Conservation (phyloP, 2,888 invertebrate genomes). For the Antitype chi region DNA sequence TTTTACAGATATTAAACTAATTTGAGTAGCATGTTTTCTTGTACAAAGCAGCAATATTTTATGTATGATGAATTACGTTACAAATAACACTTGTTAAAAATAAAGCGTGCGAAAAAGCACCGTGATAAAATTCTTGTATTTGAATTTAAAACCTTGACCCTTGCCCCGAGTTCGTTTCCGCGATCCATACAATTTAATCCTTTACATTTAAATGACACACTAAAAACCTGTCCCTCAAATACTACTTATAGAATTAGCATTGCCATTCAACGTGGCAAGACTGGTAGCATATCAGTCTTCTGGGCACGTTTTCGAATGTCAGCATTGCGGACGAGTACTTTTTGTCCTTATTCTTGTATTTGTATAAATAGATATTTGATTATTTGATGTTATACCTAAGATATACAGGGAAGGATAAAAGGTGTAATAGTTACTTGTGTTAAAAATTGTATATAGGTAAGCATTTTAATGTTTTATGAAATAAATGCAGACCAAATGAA, state of each 20-base stretch:
- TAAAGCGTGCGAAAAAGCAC: conserved; percentile 29
- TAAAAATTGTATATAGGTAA: background rate
- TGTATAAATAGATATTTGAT: background rate
- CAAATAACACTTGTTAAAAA: conserved; percentile 6
- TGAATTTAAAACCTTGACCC: conserved; percentile 39
- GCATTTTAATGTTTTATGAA: background rate
- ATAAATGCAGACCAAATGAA: background rate
- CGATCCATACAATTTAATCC: conserved; percentile 4
- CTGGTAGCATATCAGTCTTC: background rate
- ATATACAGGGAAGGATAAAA: too few species aligned
- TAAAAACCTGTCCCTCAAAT: conserved; percentile 7
- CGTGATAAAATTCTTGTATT: conserved; percentile 31
- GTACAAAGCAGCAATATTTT: conserved; percentile 9
- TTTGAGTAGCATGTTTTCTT: background rate
- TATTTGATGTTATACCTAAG: background rate
- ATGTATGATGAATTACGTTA: background rate
- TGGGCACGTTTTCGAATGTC: background rate
- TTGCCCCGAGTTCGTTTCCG: conserved; percentile 27
- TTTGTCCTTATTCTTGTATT: background rate
- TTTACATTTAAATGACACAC: conserved; percentile 15
- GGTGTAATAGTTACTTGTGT: background rate
- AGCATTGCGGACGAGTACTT: background rate
- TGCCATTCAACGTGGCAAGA: background rate
- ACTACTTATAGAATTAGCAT: background rate
- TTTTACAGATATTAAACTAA: too few species aligned